Base-by-base conservation (phyloP, 2,888 invertebrate genomes). In the Acrocyrtus sp. region DNA sequence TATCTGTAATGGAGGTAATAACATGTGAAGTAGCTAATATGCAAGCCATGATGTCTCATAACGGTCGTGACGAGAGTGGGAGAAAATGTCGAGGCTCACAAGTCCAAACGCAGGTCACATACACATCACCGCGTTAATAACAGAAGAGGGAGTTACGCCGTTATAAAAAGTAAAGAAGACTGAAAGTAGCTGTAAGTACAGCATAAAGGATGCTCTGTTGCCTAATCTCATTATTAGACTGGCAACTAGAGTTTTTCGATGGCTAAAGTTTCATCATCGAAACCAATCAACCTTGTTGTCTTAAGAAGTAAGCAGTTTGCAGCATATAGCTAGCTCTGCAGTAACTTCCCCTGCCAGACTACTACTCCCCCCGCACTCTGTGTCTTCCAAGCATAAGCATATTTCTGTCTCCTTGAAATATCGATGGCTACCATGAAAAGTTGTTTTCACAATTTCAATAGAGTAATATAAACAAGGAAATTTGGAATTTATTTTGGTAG, bases 281-380 rank as follows among this genome's bases (percentile, higher is more conserved):
- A 70, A 63, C 70, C 70, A 70, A 70, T 63, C 70, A 70, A 70
- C 70, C 63, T 62, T 63, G 70, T 70, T 70, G 62, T 63, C 70
- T 63, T 61, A 70, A 62, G 26, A 22, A 54, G 17, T 15, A 3
- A 43, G 8, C 8, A 41, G 24, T 1, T n/a, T n/a, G n/a, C n/a
- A n/a, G n/a, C n/a, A n/a, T n/a, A n/a, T n/a, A 50, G 50, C 8
- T 10, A 24, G 12, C 17, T 47, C 2, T 47, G 12, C 21, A 43
- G n/a, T 43, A 10, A 3, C 6, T n/a, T n/a, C n/a, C n/a, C n/a
- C n/a, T n/a, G n/a, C n/a, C n/a, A n/a, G n/a, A n/a, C n/a, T n/a
- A n/a, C n/a, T n/a, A n/a, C n/a, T n/a, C n/a, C n/a, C n/a, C n/a
- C n/a, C n/a, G n/a, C n/a, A n/a, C n/a, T n/a, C n/a, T n/a, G n/a